These are phyloP conservation scores for Spheniscus humboldti DNA, from an alignment of 2,797 vertebrate genomes.

Conservation along the genomic window DNA sequence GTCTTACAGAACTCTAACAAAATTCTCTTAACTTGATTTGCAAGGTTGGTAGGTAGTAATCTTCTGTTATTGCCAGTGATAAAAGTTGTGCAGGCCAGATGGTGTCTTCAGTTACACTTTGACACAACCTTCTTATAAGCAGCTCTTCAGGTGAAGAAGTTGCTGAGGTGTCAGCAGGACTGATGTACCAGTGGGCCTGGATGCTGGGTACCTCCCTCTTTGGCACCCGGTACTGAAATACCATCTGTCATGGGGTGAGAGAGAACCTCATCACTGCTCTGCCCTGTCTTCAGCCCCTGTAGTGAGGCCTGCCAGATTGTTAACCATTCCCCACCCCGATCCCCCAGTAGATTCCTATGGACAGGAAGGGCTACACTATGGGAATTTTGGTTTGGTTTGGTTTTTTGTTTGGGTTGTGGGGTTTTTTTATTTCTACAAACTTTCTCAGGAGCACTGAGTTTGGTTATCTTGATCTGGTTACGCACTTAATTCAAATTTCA, in stretches of 20 bases:
- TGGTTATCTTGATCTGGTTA: neutral
- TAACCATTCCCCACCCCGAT: neutral
- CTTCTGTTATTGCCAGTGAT: neutral
- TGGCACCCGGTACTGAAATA: neutral
- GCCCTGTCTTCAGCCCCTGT: neutral
- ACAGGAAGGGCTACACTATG: neutral
- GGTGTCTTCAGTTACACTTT: neutral
- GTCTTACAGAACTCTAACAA: neutral
- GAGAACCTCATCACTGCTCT: neutral
- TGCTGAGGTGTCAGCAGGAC: neutral
- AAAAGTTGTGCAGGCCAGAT: conserved; percentile 5
- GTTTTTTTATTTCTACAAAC: neutral
- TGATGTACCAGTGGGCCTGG: neutral
- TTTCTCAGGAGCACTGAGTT: neutral
- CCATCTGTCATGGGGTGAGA: neutral
- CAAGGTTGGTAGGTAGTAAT: neutral
- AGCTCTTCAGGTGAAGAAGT: neutral
- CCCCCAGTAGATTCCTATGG: neutral
- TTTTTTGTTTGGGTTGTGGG: neutral
- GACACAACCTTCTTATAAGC: neutral
- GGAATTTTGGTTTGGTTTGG: neutral
- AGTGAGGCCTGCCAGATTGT: neutral
- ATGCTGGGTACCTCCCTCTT: neutral
- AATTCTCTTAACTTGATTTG: conserved; percentile 16
- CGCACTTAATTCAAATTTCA: neutral